phyloP scores from a whole-genome alignment of 2,797 vertebrate species.

The Chiroxiphia lanceolata region DNA sequence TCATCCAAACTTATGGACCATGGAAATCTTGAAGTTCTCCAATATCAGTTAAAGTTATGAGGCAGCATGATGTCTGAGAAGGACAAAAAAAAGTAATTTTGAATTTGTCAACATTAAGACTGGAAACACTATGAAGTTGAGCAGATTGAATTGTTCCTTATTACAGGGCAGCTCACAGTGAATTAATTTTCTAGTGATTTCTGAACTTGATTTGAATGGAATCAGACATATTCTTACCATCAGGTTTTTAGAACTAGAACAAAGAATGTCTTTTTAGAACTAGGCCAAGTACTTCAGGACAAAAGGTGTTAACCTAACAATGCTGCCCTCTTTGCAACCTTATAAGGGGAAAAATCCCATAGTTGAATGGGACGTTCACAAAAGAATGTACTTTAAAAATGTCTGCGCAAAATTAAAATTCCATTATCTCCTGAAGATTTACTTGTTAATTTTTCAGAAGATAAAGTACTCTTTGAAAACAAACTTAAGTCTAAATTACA shows the following conservation, averaged over 20 bases:
- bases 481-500: slow-evolving; percentile 18
- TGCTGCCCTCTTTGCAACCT: neutral
- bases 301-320: neutral
- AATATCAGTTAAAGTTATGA: neutral
- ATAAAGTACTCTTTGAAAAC: slow-evolving; percentile 34
- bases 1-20: neutral
- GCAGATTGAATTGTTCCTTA: neutral
- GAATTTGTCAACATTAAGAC: neutral
- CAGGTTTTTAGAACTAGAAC: neutral
- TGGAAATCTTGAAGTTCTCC: neutral
- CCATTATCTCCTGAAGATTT: slow-evolving; percentile 44
- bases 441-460: slow-evolving; percentile 34
- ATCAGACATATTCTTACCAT: neutral
- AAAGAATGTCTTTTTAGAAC: neutral
- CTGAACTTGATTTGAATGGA: neutral
- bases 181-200: neutral
- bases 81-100: neutral
- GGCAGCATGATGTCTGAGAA: neutral
- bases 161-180: neutral
- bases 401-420: slow-evolving; percentile 47
- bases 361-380: neutral
- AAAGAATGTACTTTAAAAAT: slow-evolving; percentile 32
- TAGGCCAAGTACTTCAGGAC: neutral
- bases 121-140: neutral
- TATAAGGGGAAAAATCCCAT: neutral